These are phyloP conservation scores for Zeus faber DNA, from an alignment of 2,113 vertebrate species.

Conservation along the genomic window DNA sequence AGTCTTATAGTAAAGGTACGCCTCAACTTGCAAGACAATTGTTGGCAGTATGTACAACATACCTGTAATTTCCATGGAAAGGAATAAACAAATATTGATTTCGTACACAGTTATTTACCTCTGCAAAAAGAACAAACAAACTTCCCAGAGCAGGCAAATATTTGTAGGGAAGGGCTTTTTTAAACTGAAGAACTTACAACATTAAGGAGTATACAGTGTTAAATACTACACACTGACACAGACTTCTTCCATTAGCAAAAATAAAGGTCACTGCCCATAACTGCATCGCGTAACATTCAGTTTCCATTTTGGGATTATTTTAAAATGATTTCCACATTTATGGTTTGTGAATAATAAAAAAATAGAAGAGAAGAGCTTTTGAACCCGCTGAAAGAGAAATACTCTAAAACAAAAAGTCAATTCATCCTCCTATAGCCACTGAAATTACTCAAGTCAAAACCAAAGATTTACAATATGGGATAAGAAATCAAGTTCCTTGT, in stretches of 20 bases:
- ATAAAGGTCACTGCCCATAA: slow-evolving; percentile 57
- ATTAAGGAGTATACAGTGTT: slow-evolving; percentile 68
- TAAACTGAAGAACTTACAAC: slow-evolving; percentile 66
- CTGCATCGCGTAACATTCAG: slow-evolving; percentile 71
- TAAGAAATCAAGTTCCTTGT: slow-evolving; percentile 50
- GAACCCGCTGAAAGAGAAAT: slow-evolving; percentile 43
- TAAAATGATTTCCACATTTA: slow-evolving; percentile 37
- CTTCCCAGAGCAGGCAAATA: slow-evolving; percentile 67
- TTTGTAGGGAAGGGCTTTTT: slow-evolving; percentile 56
- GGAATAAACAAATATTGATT: slow-evolving; percentile 83
- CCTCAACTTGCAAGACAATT: slow-evolving; percentile 96
- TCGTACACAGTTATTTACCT: slow-evolving; percentile 77
- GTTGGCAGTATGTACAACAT: slow-evolving; percentile 98
- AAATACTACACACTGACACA: slow-evolving; percentile 67
- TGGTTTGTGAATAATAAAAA: slow-evolving; percentile 46
- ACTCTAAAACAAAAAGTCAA: slow-evolving; percentile 41
- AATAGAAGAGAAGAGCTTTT: slow-evolving; percentile 52
- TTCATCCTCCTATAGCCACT: slow-evolving; percentile 35
- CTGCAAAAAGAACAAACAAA: slow-evolving; percentile 61
- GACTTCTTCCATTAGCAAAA: slow-evolving; percentile 58
- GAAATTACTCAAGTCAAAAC: slow-evolving; percentile 50
- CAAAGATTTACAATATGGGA: slow-evolving; percentile 39
- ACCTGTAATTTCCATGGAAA: slow-evolving; percentile 92
- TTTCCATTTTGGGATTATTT: slow-evolving; percentile 48
- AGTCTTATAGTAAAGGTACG: slow-evolving; percentile 95